phyloP scores from a whole-genome alignment of 2,113 vertebrate species.

The Corvus hawaiiensis region DNA sequence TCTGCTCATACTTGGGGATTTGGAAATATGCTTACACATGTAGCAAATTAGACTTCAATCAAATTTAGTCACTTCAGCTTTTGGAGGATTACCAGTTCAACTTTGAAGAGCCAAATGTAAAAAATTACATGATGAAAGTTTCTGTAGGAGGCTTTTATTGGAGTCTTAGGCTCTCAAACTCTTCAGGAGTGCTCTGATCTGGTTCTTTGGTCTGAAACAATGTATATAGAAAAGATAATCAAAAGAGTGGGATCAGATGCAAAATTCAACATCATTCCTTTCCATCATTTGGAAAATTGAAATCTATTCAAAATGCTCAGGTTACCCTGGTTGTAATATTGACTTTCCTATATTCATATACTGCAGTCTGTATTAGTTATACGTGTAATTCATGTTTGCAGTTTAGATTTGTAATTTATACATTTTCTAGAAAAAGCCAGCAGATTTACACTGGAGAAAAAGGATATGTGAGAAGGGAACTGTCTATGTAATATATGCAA shows the following conservation, averaged over 20 bases:
- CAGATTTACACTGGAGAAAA: not conserved
- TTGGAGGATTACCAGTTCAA: not conserved
- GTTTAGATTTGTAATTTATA: not conserved
- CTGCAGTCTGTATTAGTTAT: not conserved
- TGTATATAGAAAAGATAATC: not conserved
- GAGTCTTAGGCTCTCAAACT: not conserved
- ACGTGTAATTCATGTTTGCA: not conserved
- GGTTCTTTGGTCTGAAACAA: not conserved
- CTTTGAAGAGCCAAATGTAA: not conserved
- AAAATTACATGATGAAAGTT: not conserved
- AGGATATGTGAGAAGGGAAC: not conserved
- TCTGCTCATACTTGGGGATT: not conserved
- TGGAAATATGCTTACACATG: not conserved
- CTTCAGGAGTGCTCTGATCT: not conserved
- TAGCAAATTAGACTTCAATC: not conserved
- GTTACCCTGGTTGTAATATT: not conserved
- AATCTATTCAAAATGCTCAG: not conserved
- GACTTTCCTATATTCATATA: not conserved
- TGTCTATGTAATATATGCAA: not conserved
- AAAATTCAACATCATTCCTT: not conserved
- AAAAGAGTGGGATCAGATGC: not conserved
- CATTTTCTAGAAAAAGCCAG: not conserved
- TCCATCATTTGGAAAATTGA: not conserved
- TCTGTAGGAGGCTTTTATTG: not conserved
- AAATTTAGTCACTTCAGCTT: not conserved